Base-by-base conservation (phyloP, 1,140 invertebrate species). In the Drosophila ironensis region DNA sequence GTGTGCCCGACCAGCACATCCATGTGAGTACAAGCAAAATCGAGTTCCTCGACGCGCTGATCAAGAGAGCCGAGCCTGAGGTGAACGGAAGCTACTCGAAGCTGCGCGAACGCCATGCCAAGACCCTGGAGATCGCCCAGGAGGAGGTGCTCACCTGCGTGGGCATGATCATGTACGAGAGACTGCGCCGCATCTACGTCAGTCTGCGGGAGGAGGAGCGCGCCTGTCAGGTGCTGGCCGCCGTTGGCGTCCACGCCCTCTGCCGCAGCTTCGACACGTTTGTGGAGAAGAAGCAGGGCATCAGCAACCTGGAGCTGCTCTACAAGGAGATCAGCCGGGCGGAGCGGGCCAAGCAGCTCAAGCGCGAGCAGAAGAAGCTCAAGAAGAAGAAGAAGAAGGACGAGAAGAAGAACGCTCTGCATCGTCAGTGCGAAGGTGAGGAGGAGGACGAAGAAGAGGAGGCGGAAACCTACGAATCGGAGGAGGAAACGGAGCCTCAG, bases 141-240 rank as follows among this genome's bases (percentile, higher is more conserved):
- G 97, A 98, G 91, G 97, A 98, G 91, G 97, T 98, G 35, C 91
- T 98, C 47, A 98, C 96, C 0, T 98, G 97, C 90, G 92, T 98
- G 38, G 97, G 97, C 8, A 95, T 98, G 90, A 97, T 96, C 90
- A 93, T 98, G 46, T 96, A 97, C 82, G 96, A 98, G 88, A 91
- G 96, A 38, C 91, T 98, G 9, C 95, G 97, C 89, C 93, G 94
- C 63, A 94, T 98, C 51, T 95, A 96, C 76, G 93, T 97, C 56
- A 93, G 96, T 50, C 91, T 98, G 66, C 93, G 94, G 48, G 96
- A 97, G 89, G 96, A 97, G 90, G 96, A 98, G 89, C 95, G 95
- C 81, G 96, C 97, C 2, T 97, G 96, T 91, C 95, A 97, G 91
- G 95, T 97, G 45, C 93, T 98, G 45, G 96, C 96, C 46, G 96